A percentile compares a stretch with the other conserved stretches of the same genome.
These are phyloP conservation scores for Leptinotarsa haldemani DNA, from an alignment of 2,888 invertebrate genomes.

Conservation along the genomic window DNA sequence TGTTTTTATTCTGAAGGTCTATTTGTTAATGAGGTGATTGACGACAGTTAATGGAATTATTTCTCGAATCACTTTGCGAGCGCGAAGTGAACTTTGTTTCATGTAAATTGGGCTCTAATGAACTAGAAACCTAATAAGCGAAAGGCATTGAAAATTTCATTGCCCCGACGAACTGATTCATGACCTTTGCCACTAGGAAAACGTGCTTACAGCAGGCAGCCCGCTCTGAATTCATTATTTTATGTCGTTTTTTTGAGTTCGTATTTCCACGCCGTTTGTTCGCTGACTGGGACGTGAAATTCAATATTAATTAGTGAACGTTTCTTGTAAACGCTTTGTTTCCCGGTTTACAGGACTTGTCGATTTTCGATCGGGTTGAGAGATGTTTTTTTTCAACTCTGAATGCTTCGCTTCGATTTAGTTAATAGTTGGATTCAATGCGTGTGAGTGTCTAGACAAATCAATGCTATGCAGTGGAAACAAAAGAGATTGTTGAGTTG, in stretches of 20 bases:
- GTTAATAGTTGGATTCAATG: neutral
- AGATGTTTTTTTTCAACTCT: neutral
- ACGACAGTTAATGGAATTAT: conserved; percentile 14
- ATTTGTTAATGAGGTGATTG: conserved; percentile 11
- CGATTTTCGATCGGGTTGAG: neutral
- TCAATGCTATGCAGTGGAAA: neutral
- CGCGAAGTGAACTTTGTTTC: conserved; percentile 17
- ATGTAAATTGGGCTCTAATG: conserved; percentile 21
- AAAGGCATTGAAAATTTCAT: conserved; percentile 23
- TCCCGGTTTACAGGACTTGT: conserved; percentile 13
- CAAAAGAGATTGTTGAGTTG: too few relatives aligned
- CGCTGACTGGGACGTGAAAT: conserved; percentile 20
- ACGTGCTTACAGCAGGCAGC: conserved; percentile 25
- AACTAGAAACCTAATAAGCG: conserved; percentile 25
- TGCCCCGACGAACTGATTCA: conserved; percentile 21
- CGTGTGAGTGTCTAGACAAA: neutral
- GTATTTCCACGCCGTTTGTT: conserved; percentile 19
- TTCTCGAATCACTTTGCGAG: conserved; percentile 10
- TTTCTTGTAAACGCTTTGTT: conserved; percentile 25
- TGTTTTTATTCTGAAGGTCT: neutral
- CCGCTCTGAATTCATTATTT: conserved; percentile 28
- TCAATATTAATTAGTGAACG: conserved; percentile 25
- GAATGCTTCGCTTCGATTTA: neutral
- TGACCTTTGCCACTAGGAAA: conserved; percentile 23
- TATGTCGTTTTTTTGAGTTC: conserved; percentile 15